These are phyloP conservation scores for Cirrhinus mrigala DNA, from an alignment of 2,797 vertebrate genomes.

Conservation along the genomic window DNA sequence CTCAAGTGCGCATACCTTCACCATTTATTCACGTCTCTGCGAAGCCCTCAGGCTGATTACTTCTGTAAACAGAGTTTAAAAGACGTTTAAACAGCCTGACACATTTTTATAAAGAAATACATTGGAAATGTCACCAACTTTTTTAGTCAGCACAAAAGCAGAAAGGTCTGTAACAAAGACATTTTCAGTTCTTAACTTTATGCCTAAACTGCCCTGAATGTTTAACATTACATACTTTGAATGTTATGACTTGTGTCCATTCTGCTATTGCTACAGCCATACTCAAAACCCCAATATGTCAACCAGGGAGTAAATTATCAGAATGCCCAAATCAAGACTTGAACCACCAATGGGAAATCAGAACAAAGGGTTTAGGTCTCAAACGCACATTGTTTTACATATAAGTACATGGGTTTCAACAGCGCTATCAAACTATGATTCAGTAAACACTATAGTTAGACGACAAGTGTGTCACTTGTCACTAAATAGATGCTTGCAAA, in stretches of 20 bases:
- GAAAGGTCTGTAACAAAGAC: not conserved
- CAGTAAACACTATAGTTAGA: not conserved
- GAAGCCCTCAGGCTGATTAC: conserved; percentile 18
- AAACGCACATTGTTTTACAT: not conserved
- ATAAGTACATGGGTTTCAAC: not conserved
- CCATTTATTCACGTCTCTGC: not conserved
- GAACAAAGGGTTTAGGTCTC: not conserved
- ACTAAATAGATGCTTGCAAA: conserved; percentile 2
- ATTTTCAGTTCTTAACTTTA: not conserved
- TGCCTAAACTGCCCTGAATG: not conserved
- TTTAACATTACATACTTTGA: not conserved
- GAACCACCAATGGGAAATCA: not conserved
- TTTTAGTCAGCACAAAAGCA: not conserved
- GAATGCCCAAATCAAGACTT: not conserved
- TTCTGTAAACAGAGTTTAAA: conserved; percentile 13
- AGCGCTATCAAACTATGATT: not conserved
- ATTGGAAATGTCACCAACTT: conserved; percentile 18
- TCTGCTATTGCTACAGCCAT: not conserved
- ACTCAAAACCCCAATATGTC: not conserved
- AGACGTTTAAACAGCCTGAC: conserved; percentile 46
- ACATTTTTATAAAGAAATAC: conserved; percentile 1
- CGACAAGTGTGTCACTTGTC: not conserved
- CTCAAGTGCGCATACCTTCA: conserved; percentile 7
- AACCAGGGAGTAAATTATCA: not conserved
- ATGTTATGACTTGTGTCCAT: not conserved